A percentile compares a stretch with the other conserved stretches of the same genome.
These are phyloP conservation scores for Beroe ovata DNA, from an alignment of 37 sponge, comb jelly and placozoan genomes.

Conservation along the genomic window DNA sequence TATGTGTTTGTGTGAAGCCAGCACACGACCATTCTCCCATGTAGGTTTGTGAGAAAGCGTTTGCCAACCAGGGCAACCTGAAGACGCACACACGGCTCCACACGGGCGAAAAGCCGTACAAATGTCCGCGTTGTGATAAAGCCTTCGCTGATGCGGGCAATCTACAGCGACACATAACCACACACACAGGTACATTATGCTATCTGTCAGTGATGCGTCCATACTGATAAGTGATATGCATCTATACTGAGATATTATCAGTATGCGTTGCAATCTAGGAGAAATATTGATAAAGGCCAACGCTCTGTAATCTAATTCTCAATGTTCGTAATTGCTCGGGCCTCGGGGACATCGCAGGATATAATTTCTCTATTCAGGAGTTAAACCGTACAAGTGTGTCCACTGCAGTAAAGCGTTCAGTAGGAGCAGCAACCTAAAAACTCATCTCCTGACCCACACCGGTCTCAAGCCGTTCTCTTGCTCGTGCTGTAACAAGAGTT, in stretches of 20 bases:
- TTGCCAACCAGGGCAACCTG: constrained; percentile 64
- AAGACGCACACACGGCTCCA: constrained; percentile 66
- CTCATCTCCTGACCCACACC: constrained; percentile 52
- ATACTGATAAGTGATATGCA: no score
- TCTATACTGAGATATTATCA: no score
- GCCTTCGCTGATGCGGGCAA: constrained; percentile 66
- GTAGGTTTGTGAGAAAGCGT: constrained; percentile 43
- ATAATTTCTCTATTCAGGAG: no score
- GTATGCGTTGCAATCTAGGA: no score
- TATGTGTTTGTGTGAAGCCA: no score
- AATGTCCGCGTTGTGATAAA: constrained; percentile 62
- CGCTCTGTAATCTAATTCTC: no score
- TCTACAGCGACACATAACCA: constrained; percentile 60
- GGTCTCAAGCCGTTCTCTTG: constrained; percentile 66
- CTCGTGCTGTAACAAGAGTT: constrained; percentile 64
- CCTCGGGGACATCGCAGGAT: no score
- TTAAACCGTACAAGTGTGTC: constrained; percentile 60
- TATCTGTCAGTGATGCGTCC: no score
- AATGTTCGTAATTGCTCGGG: no score
- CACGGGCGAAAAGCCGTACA: constrained; percentile 57
- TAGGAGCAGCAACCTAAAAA: constrained; percentile 63
- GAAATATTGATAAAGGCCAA: no score
- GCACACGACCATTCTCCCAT: neutral
- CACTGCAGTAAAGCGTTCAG: constrained; percentile 62
- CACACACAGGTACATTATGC: constrained; percentile 52